Conservation (phyloP, 2,113 vertebrate species). For the Antigone vipio region DNA sequence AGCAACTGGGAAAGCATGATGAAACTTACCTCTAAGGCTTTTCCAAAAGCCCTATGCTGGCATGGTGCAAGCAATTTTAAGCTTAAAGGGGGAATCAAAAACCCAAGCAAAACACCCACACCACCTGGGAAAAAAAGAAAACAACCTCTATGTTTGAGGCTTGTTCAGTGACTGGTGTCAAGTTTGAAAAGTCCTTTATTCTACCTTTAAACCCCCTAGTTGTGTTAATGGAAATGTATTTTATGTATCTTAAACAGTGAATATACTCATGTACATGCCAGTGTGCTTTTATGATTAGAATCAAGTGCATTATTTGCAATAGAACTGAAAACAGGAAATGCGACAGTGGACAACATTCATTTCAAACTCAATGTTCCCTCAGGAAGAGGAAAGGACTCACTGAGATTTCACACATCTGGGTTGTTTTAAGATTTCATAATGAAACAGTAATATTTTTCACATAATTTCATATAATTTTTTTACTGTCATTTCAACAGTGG, state of each 20-base stretch:
- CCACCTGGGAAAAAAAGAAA: not conserved
- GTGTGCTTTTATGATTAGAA: not conserved
- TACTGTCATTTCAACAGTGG: not conserved
- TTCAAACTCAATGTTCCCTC: not conserved
- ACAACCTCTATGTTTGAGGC: too few species aligned
- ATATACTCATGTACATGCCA: not conserved
- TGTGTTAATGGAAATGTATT: not conserved
- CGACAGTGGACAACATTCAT: too few species aligned
- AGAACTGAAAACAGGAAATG: not conserved
- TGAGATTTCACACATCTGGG: not conserved
- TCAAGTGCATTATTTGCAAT: not conserved
- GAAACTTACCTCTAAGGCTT: not conserved
- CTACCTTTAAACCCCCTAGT: not conserved
- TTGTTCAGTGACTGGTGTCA: not conserved
- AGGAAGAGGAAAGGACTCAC: not conserved
- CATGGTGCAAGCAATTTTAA: not conserved
- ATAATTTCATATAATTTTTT: not conserved
- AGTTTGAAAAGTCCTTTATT: not conserved
- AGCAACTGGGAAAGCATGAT: not conserved
- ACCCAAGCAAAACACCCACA: not conserved
- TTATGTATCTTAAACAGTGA: not conserved
- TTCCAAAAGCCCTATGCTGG: not conserved
- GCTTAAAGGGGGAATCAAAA: not conserved
- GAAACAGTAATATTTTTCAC: not conserved
- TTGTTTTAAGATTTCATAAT: not conserved